Evolutionary conservation across 2,888 invertebrate species (phyloP), one percentile per base, ranked within the genome.

Genomic region (Choristoneura rosaceana): DNA sequence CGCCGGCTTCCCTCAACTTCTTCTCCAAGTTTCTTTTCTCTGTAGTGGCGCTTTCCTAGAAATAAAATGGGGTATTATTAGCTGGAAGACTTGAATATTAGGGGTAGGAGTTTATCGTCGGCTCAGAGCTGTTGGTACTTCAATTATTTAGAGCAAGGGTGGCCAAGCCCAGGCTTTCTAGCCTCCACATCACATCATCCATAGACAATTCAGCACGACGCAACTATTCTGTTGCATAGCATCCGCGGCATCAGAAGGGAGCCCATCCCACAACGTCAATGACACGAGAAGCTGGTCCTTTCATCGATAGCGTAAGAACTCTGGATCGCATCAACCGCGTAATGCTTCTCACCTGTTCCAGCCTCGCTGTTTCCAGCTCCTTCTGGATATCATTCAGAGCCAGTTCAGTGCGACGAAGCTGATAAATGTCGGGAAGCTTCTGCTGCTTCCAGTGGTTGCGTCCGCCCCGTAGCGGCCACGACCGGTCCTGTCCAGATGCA

Each of bases 351-450:
- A 94, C 94, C 91, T 94, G 96, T 84, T 97, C 98, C 85, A 97
- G 95, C 78, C 97, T 95, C 9, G 98, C 98, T 79, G 96, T 95
- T 86, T 98, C 97, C 74, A 99, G 91, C 89, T 98, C 96, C 86
- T 95, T 95, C 93, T 98, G 98, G 90, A 99, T 95, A 84, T 97
- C 97, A 83, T 97, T 96, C 50, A 99, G n/a, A n/a, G n/a, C n/a
- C n/a, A n/a, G n/a, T n/a, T 99, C 99, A 0, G 99, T 98, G 83
- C 96, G 97, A 81, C 98, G 96, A 77, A 98, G 95, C 80, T 97
- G 97, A 84, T 98, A 98, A 97, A 99, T 98, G 81, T 99, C 98
- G 77, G n/a, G n/a, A n/a, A n/a, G n/a, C n/a, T n/a, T n/a, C n/a
- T n/a, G n/a, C n/a, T n/a, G n/a, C n/a, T n/a, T n/a, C n/a, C n/a